Percentiles rank a stretch among this genome's conserved stretches.
Conservation (phyloP, 2,797 vertebrate genomes). For the Danio aesculapii region DNA sequence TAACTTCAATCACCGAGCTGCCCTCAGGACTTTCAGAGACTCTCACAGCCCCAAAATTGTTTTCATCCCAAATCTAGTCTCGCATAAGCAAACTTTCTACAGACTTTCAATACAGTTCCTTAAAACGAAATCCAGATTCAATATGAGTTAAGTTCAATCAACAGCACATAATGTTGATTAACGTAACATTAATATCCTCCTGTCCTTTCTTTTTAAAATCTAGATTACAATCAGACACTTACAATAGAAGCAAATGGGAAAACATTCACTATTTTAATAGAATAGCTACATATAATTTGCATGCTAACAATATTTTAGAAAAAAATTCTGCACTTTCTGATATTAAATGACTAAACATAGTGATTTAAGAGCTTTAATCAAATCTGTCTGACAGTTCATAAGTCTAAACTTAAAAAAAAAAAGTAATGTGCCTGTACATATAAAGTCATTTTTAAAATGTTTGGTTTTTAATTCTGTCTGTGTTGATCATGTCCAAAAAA, state of each 20-base stretch:
- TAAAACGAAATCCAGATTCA: not conserved
- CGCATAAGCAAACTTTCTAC: slow-evolving; percentile 26
- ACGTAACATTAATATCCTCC: not conserved
- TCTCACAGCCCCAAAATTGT: not conserved
- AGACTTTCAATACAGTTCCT: not conserved
- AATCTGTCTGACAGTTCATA: no score
- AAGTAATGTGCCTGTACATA: no score
- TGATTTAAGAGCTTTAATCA: no score
- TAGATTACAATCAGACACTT: not conserved
- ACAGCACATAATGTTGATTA: slow-evolving; percentile 17
- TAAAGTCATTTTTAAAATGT: no score
- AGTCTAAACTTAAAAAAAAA: no score
- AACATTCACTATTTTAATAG: not conserved
- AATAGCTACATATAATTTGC: not conserved
- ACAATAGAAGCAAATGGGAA: not conserved
- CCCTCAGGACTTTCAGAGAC: slow-evolving; percentile 23
- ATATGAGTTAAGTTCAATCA: not conserved
- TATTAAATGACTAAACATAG: no score
- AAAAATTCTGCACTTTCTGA: not conserved
- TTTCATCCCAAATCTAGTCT: slow-evolving; percentile 1
- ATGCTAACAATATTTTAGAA: not conserved
- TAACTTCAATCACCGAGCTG: slow-evolving; percentile 29
- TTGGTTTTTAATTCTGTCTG: no score
- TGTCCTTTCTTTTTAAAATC: not conserved
- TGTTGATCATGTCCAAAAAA: no score